phyloP scores from a whole-genome alignment of 2,888 invertebrate genomes.

The Odiellus spinosus region DNA sequence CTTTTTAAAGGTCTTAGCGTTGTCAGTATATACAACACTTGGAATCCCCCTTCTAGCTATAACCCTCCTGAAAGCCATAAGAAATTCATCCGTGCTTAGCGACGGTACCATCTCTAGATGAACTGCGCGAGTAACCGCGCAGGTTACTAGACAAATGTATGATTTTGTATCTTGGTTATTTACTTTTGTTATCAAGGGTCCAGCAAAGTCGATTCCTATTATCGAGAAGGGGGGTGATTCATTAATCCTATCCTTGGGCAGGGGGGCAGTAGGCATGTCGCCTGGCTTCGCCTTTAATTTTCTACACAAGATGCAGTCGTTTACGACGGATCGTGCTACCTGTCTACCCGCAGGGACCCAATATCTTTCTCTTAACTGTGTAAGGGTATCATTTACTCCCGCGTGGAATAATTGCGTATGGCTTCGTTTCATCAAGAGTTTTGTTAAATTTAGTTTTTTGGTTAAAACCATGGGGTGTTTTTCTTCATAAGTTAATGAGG shows the following conservation, averaged over 20 bases:
- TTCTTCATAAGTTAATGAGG: neutral
- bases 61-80: slow-evolving; percentile 25
- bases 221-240: neutral
- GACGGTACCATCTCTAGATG: slow-evolving; percentile 27
- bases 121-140: slow-evolving; percentile 21
- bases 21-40: slow-evolving; percentile 26
- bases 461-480: slow-evolving; percentile 1
- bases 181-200: slow-evolving; percentile 13
- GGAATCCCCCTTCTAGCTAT: slow-evolving; percentile 25
- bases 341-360: slow-evolving; percentile 1
- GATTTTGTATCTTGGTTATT: neutral
- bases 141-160: slow-evolving; percentile 2
- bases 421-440: neutral
- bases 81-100: slow-evolving; percentile 23
- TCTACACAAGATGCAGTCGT: neutral
- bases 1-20: slow-evolving; percentile 29
- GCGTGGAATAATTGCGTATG: neutral
- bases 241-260: neutral
- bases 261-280: neutral
- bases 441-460: slow-evolving; percentile 1
- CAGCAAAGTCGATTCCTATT: slow-evolving; percentile 2
- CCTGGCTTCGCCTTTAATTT: neutral
- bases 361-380: neutral
- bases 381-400: slow-evolving; percentile 1
- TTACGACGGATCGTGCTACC: neutral